phyloP scores from a whole-genome alignment of 2,113 vertebrate species.

The Pomatostomus ruficeps region DNA sequence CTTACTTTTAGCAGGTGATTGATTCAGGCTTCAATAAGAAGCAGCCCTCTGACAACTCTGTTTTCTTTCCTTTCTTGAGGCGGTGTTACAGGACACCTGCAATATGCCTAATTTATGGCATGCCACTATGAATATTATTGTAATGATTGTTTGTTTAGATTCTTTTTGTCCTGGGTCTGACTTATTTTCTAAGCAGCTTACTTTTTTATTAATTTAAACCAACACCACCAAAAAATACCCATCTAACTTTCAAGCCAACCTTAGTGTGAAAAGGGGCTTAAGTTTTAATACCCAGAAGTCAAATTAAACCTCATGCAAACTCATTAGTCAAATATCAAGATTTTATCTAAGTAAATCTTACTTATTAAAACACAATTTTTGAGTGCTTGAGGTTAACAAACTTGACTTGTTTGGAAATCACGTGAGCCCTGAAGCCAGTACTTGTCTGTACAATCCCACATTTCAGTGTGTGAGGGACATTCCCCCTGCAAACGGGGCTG shows the following conservation, averaged over 20 bases:
- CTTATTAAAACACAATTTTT: background rate
- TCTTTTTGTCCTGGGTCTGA: background rate
- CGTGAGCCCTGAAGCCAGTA: background rate
- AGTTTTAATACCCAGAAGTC: background rate
- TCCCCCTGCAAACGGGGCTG: background rate
- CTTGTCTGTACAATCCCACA: background rate
- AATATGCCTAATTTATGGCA: background rate
- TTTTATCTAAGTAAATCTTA: background rate
- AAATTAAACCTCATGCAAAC: background rate
- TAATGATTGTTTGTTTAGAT: background rate
- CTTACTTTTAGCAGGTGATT: background rate
- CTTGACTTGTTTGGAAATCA: background rate
- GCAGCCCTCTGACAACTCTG: background rate
- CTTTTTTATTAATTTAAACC: background rate
- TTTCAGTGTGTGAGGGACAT: background rate
- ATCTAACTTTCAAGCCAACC: background rate
- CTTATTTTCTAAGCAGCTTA: background rate
- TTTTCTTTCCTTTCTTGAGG: background rate
- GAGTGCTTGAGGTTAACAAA: background rate
- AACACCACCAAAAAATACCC: background rate
- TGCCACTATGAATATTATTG: background rate
- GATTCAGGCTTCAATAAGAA: background rate
- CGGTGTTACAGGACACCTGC: background rate
- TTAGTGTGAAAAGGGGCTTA: background rate
- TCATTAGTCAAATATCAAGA: background rate